A percentile compares a stretch with the other conserved stretches of the same genome.
Conservation (phyloP, 2,113 vertebrate genomes). For the Edolisoma coerulescens region DNA sequence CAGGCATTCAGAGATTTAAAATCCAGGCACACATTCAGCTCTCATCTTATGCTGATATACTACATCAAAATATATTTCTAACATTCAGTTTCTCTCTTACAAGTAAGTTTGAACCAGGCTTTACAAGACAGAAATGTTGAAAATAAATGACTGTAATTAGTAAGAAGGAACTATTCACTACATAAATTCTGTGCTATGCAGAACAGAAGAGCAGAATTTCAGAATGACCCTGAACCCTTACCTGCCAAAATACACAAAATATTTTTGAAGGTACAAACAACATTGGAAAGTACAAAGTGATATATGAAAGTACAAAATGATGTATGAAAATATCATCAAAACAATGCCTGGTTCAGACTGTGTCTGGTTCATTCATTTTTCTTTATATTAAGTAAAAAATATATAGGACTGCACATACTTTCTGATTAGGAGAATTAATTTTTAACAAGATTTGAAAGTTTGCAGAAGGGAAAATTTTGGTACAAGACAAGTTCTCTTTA, state of each 20-base stretch:
- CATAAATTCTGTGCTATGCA: not conserved
- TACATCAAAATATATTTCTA: not conserved
- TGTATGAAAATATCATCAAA: conserved; percentile 8
- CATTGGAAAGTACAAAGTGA: not conserved
- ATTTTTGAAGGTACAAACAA: not conserved
- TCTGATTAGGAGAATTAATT: not conserved
- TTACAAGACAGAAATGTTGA: not conserved
- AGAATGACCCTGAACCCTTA: not conserved
- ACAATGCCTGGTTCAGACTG: not conserved
- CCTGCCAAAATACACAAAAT: not conserved
- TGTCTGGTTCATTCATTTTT: not conserved
- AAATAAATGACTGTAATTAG: not conserved
- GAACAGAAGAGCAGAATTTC: not conserved
- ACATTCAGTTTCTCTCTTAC: not conserved
- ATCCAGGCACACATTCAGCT: not conserved
- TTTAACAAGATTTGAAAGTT: not conserved
- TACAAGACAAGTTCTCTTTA: not conserved
- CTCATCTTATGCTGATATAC: not conserved
- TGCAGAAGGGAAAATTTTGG: not conserved
- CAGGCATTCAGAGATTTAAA: not conserved
- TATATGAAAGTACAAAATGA: not conserved
- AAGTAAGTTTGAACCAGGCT: not conserved
- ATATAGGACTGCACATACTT: not conserved
- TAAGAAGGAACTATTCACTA: not conserved
- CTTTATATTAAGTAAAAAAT: not conserved